Percentiles rank a stretch among this genome's conserved stretches.
Evolutionary conservation across 2,797 vertebrate species (phyloP).

Genomic region (Anabas testudineus): DNA sequence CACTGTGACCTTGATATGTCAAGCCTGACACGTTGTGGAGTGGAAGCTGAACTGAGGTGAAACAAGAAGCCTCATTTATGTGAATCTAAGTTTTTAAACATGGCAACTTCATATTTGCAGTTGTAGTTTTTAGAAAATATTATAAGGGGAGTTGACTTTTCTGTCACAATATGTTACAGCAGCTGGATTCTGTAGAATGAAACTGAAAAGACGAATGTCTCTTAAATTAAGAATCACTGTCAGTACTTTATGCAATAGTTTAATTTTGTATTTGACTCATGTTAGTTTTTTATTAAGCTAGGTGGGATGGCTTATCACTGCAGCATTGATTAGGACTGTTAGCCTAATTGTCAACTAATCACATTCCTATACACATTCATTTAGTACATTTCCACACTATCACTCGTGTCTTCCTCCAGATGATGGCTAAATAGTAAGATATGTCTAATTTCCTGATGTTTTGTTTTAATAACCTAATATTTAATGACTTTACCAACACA

Average conservation of each 20-base stretch:
- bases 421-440: conserved; percentile 11
- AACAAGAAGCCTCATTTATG: background rate
- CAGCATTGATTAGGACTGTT: conserved; percentile 46
- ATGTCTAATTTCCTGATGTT: background rate
- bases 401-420: conserved; percentile 33
- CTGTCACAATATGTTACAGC: background rate
- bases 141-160: background rate
- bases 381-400: conserved; percentile 56
- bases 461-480: conserved; percentile 21
- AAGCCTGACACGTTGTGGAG: conserved; percentile 5
- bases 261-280: background rate
- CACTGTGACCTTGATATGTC: conserved; percentile 35
- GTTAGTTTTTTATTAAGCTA: conserved; percentile 17
- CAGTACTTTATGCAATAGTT: background rate
- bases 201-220: background rate
- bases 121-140: background rate
- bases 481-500: conserved; percentile 5
- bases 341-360: too few relatives aligned
- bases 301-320: background rate
- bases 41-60: background rate
- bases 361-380: conserved; percentile 44
- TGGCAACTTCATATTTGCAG: background rate
- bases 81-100: background rate
- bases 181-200: background rate
- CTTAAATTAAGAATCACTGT: background rate